These are phyloP conservation scores for Cassiopea xamachana DNA, from an alignment of 30 jellyfish, hydroid and myxozoan genomes.

Conservation along the genomic window DNA sequence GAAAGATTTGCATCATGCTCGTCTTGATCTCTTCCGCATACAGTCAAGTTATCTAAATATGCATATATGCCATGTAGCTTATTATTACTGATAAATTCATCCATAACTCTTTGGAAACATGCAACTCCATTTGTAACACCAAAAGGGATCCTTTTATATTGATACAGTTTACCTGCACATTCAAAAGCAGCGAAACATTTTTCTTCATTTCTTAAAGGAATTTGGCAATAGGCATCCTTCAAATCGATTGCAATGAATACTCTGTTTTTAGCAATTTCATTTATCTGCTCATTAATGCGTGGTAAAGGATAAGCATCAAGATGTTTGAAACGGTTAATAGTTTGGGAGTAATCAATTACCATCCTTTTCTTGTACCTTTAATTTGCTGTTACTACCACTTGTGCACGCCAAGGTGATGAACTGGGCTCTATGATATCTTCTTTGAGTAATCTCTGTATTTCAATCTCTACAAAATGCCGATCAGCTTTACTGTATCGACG, in stretches of 20 bases:
- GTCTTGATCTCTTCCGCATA: conserved; percentile 69
- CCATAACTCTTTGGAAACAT: conserved; percentile 48
- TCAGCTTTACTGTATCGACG: conserved; percentile 52
- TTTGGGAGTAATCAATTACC: conserved; percentile 60
- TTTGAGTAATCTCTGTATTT: conserved; percentile 44
- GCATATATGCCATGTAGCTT: conserved; percentile 38
- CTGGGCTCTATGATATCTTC: conserved; percentile 83
- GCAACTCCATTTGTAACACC: conserved; percentile 82
- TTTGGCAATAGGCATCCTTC: conserved; percentile 67
- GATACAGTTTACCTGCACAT: conserved; percentile 36
- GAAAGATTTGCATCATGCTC: conserved; percentile 74
- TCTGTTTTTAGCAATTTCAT: conserved; percentile 28
- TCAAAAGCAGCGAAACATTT: conserved; percentile 42
- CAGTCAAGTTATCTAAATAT: conserved; percentile 52
- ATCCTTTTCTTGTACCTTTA: conserved; percentile 38
- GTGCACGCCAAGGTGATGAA: conserved; percentile 90
- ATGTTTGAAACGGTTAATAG: conserved; percentile 42
- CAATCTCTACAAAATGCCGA: conserved; percentile 38
- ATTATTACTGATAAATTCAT: conserved; percentile 12
- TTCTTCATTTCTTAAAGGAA: conserved; percentile 14
- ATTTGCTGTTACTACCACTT: conserved; percentile 58
- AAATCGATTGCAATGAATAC: conserved; percentile 43
- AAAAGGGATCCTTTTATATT: conserved; percentile 53
- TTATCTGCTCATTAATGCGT: conserved; percentile 7
- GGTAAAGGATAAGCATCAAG: conserved; percentile 75